A percentile compares a stretch with the other conserved stretches of the same genome.
Conservation (phyloP, 2,797 vertebrate species). For the Melopsittacus undulatus region DNA sequence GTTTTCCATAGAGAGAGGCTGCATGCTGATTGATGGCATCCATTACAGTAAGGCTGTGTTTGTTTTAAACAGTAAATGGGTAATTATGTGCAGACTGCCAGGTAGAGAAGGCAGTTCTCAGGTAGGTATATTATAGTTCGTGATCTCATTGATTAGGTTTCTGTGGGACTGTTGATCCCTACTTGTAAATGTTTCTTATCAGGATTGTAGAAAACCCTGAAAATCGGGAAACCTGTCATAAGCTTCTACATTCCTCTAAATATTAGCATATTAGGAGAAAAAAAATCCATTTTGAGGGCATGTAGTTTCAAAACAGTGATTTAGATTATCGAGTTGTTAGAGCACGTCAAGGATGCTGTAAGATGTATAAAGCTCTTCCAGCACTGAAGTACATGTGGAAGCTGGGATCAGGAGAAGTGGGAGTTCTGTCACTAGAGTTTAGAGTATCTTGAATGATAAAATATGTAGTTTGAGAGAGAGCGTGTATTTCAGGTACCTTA, state of each 20-base stretch:
- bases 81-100: slow-evolving; percentile 51
- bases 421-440: neutral
- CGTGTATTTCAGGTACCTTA: neutral
- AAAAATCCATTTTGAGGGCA: neutral
- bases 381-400: neutral
- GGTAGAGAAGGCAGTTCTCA: slow-evolving; percentile 28
- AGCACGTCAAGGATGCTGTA: neutral
- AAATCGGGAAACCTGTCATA: neutral
- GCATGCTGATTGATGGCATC: slow-evolving; percentile 54
- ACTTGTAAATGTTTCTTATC: neutral
- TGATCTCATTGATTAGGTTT: slow-evolving; percentile 38
- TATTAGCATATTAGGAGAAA: neutral
- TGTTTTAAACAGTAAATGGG: slow-evolving; percentile 57
- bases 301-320: neutral
- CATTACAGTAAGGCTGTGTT: slow-evolving; percentile 47
- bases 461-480: neutral
- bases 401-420: neutral
- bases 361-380: neutral
- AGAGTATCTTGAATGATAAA: neutral
- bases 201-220: neutral
- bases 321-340: neutral
- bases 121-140: slow-evolving; percentile 37
- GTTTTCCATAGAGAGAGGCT: slow-evolving; percentile 46
- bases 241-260: neutral
- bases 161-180: slow-evolving; percentile 43